Base-by-base conservation (phyloP, 2,888 invertebrate species). In the Rotaria socialis region DNA sequence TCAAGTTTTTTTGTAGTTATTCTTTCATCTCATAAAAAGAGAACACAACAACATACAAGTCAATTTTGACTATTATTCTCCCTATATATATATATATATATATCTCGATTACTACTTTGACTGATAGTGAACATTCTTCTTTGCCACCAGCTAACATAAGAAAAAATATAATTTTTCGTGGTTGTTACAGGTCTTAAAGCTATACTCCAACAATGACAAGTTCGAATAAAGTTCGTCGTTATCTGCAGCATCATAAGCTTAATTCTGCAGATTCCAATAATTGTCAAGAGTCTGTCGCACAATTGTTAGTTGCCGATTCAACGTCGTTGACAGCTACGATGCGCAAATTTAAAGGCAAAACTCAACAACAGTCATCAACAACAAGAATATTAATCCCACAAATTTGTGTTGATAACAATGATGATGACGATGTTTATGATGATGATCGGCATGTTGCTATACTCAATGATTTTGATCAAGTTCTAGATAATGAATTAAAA, bases 401-500 rank as follows among this genome's bases (percentile, higher is more conserved):
- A 47, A 80, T 80, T n/a, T 80, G 80, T 47, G 80, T 80, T 16
- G n/a, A 80, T 47, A 47, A 80, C 11, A 47, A 43, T 47, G 47
- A 43, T 47, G 75, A 75, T 80, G 47, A 80, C 47, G n/a, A 24
- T 24, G 41, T 43, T 24, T 41, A 52, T 52, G 52, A 52, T 52
- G 52, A 52, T 14, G 14, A 52, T 52, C 52, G 52, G 11, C 43
- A 43, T n/a, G 14, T 47, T 11, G 47, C 4, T 5, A 80, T 80
- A 14, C 47, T 80, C 11, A n/a, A 80, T 16, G 80, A 80, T n/a
- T 80, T 80, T 47, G 80, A 80, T 80, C 80, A 47, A n/a, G 80
- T 80, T 24, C n/a, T 80, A 47, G 80, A 80, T 1, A 80, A 80
- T 47, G 80, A 80, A 80, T 47, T 35, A 11, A 80, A 47, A 24